Conservation (phyloP, 2,113 vertebrate species). For the Nesospiza acunhae region DNA sequence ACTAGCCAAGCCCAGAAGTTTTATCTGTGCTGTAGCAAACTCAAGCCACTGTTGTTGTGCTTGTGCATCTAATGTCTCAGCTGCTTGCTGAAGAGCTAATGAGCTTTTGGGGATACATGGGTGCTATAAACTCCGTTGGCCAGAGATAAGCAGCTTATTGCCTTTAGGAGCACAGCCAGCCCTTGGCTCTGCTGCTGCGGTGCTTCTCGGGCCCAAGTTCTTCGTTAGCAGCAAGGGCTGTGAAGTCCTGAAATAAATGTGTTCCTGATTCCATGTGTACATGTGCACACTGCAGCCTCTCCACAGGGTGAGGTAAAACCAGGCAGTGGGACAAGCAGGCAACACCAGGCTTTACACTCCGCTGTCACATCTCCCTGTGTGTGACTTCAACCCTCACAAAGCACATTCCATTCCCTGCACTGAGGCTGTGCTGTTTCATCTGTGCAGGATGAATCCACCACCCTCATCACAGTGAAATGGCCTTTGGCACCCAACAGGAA, state of each 20-base stretch:
- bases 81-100: constrained; percentile 46
- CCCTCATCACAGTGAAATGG: not conserved
- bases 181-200: not conserved
- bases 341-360: not conserved
- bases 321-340: not conserved
- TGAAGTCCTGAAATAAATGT: not conserved
- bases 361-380: not conserved
- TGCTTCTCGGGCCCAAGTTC: not conserved
- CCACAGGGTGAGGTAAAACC: not conserved
- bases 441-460: not conserved
- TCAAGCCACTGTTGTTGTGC: not conserved
- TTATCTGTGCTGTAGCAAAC: not conserved
- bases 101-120: constrained; percentile 58
- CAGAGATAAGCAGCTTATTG: constrained; percentile 53
- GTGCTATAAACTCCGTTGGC: constrained; percentile 56
- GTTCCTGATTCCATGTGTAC: not conserved
- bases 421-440: not conserved
- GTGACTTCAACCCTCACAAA: not conserved
- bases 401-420: not conserved
- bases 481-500: not conserved
- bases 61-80: constrained; percentile 6
- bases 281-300: not conserved
- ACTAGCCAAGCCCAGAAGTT: not conserved
- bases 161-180: constrained; percentile 12
- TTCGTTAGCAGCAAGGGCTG: not conserved